Percentiles rank a stretch among this genome's conserved stretches.
Conservation (phyloP, 2,888 invertebrate species). For the Villa cingulata region DNA sequence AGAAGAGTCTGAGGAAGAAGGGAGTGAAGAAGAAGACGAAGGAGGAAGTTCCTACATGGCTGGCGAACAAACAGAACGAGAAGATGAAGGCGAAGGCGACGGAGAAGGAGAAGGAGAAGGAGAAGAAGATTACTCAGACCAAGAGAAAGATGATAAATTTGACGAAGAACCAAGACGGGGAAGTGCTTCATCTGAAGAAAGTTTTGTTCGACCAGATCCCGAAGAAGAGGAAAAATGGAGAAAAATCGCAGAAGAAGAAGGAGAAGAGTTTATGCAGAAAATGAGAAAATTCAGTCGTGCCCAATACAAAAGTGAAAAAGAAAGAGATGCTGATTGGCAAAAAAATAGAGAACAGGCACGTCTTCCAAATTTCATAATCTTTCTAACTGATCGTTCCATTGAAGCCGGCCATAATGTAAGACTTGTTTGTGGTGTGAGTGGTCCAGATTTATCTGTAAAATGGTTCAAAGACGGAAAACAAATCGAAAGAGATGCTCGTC, state of each 20-base stretch:
- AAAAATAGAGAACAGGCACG: slow-evolving; percentile 31
- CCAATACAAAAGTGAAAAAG: slow-evolving; percentile 27
- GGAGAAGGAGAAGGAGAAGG: slow-evolving; percentile 4
- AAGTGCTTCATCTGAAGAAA: slow-evolving; percentile 27
- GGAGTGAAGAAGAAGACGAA: slow-evolving; percentile 13
- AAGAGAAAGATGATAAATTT: slow-evolving; percentile 16
- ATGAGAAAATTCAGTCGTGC: slow-evolving; percentile 31
- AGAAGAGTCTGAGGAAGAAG: slow-evolving; percentile 7
- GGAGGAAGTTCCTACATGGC: background rate
- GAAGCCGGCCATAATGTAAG: slow-evolving; percentile 61
- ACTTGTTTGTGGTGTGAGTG: slow-evolving; percentile 64
- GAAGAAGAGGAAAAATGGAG: slow-evolving; percentile 31
- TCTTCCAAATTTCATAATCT: slow-evolving; percentile 34
- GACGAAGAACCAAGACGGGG: slow-evolving; percentile 21
- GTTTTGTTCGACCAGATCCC: slow-evolving; percentile 29
- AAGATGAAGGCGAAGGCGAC: slow-evolving; percentile 11
- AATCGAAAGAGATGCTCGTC: slow-evolving; percentile 33
- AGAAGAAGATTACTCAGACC: slow-evolving; percentile 16
- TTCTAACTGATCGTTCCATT: slow-evolving; percentile 60
- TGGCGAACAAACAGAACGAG: background rate
- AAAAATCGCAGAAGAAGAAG: slow-evolving; percentile 31
- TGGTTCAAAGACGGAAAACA: slow-evolving; percentile 60
- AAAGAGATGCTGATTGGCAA: slow-evolving; percentile 34
- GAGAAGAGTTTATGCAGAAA: slow-evolving; percentile 31
- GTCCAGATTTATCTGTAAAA: slow-evolving; percentile 53